Percentiles rank a stretch among this genome's conserved stretches.
phyloP scores from a whole-genome alignment of 2,113 vertebrate genomes.

The Cephalopholis sonnerati region DNA sequence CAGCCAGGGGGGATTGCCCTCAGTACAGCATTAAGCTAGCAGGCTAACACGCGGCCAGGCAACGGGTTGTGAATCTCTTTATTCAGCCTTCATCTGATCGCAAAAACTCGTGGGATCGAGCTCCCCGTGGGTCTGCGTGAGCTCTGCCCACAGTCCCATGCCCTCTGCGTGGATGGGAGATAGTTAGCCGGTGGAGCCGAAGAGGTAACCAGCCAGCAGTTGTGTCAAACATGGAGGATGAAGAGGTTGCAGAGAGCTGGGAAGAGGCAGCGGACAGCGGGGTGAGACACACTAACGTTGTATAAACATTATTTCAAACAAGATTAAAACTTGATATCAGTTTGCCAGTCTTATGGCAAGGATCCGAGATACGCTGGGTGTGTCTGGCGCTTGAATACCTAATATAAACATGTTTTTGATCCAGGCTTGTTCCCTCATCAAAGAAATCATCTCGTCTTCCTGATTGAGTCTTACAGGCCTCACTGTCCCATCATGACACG shows the following conservation, averaged over 20 bases:
- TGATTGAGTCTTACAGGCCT: conserved; percentile 39
- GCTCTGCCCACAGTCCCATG: not conserved
- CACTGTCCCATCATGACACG: not conserved
- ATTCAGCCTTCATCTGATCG: not conserved
- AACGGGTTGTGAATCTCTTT: not conserved
- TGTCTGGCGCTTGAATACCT: not conserved
- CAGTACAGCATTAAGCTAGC: conserved; percentile 39
- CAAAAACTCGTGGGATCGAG: not conserved
- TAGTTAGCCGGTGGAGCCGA: conserved; percentile 38
- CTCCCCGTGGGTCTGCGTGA: not conserved
- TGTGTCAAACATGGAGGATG: conserved; percentile 92
- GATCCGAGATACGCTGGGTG: accelerated
- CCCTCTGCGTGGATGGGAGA: conserved; percentile 14
- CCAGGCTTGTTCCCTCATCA: not conserved
- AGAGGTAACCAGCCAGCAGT: conserved; percentile 42
- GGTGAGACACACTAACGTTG: conserved; percentile 80
- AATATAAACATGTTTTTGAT: not conserved
- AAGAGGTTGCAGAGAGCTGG: conserved; percentile 96
- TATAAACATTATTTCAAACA: not conserved
- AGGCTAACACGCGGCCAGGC: conserved; percentile 57
- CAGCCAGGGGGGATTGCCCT: not conserved
- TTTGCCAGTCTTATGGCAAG: not conserved
- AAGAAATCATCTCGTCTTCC: conserved; percentile 5
- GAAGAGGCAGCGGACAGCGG: conserved; percentile 94
- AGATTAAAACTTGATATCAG: not conserved